phyloP scores from a whole-genome alignment of 2,113 vertebrate species.

The Hyla sarda region DNA sequence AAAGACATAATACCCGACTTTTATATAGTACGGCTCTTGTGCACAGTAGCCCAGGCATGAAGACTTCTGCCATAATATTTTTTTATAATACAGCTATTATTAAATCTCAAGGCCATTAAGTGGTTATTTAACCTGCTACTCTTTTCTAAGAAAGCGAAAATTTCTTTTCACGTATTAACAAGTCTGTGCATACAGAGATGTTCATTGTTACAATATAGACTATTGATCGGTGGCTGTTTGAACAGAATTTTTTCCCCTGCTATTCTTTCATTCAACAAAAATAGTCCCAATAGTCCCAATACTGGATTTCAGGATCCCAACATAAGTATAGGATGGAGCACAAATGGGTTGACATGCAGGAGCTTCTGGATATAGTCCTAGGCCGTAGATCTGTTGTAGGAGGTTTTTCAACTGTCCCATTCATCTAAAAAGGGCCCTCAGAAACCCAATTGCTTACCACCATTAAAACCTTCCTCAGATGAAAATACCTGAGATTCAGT shows the following conservation, averaged over 20 bases:
- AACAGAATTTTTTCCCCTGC: neutral
- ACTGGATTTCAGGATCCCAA: too few relatives aligned
- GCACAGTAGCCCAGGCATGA: conserved; percentile 28
- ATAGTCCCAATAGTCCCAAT: too few relatives aligned
- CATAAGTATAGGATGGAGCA: too few relatives aligned
- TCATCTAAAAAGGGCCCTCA: too few relatives aligned
- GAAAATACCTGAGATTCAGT: too few relatives aligned
- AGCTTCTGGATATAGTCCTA: too few relatives aligned
- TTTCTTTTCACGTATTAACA: neutral
- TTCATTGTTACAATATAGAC: neutral
- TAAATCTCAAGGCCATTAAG: conserved; percentile 32
- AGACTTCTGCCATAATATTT: conserved; percentile 33
- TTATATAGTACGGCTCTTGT: conserved; percentile 41
- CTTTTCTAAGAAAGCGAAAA: conserved; percentile 12
- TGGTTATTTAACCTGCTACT: neutral
- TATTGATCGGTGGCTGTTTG: neutral
- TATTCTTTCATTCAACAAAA: too few relatives aligned
- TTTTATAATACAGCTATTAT: conserved; percentile 19
- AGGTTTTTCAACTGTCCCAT: too few relatives aligned
- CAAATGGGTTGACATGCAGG: too few relatives aligned
- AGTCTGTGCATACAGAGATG: neutral
- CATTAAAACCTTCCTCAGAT: too few relatives aligned
- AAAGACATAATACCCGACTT: conserved; percentile 39
- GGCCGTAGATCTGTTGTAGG: too few relatives aligned
- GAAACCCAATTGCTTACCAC: too few relatives aligned